Evolutionary conservation across 1,140 invertebrate genomes (phyloP), one percentile per base, ranked within the genome.

Genomic region (Aradophagus sp.): DNA sequence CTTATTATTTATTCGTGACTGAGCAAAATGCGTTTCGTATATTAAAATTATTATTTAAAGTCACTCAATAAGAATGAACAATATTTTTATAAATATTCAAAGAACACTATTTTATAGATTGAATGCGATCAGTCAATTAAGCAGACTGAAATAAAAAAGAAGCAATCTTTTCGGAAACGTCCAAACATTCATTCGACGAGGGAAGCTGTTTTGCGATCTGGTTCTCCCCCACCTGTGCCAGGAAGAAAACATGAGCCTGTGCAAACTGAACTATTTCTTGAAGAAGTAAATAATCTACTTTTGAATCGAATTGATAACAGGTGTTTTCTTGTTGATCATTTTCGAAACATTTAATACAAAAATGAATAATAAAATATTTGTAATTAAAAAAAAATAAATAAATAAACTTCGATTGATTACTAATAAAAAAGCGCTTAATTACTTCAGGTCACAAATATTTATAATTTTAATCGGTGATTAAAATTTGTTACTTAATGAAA

Each of bases 261-360:
- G 13, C 95, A 97, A 86, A 97, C 95, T 0, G 95, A 97, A 52
- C 82, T 89, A 53, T 96, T 93, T 80, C 87, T 97, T 14, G 94
- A 97, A 81, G 94, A 95, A 86, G 88, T 93, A 77, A 23, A 14
- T 13, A 23, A n/a, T n/a, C n/a, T 31, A 31, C n/a, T 8, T 10
- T 31, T 31, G n/a, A 6, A 31, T 11, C n/a, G 29, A 31, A 5
- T 31, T 31, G 4, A 31, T 23, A 23, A 5, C 20, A 23, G 8
- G 4, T 23, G 4, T 23, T 5, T 23, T 23, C n/a, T n/a, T n/a
- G n/a, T n/a, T n/a, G n/a, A n/a, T n/a, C n/a, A n/a, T n/a, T n/a
- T n/a, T n/a, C n/a, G n/a, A n/a, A n/a, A n/a, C n/a, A n/a, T n/a
- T n/a, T n/a, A n/a, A n/a, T n/a, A n/a, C n/a, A n/a, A n/a, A n/a